Percentiles rank a stretch among this genome's conserved stretches.
Conservation (phyloP, 2,888 invertebrate genomes). For the Metopia argyrocephala region DNA sequence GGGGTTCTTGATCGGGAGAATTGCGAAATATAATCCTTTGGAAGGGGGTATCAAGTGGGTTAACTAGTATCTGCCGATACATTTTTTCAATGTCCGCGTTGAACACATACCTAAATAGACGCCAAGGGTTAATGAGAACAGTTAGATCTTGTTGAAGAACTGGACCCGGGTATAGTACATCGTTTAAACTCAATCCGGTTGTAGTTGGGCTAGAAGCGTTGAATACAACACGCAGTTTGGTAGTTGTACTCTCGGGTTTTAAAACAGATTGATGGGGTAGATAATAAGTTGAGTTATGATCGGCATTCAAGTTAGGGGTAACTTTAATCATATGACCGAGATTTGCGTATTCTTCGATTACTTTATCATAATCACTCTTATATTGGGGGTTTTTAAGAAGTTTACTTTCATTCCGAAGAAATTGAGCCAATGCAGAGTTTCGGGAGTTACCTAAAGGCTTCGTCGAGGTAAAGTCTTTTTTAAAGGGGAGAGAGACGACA, state of each 20-base stretch:
- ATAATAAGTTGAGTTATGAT: no score
- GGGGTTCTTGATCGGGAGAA: no score
- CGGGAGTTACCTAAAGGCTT: background rate
- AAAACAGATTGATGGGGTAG: slow-evolving; percentile 53
- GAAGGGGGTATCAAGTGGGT: no score
- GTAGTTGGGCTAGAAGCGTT: slow-evolving; percentile 27
- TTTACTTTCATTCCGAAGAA: background rate
- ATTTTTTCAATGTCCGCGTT: no score
- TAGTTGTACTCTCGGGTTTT: slow-evolving; percentile 44
- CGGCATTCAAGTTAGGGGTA: no score
- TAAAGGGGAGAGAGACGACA: slow-evolving; percentile 4
- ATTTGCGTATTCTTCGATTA: background rate
- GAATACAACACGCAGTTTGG: slow-evolving; percentile 50
- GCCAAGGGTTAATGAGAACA: no score
- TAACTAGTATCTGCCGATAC: no score
- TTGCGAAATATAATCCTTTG: no score
- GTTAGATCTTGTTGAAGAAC: background rate
- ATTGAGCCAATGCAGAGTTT: background rate
- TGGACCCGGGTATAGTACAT: slow-evolving; percentile 8
- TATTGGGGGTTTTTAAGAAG: background rate
- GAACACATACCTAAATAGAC: no score
- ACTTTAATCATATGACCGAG: no score
- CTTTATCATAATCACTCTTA: background rate
- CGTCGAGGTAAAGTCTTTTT: background rate
- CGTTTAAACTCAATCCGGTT: slow-evolving; percentile 40